These are phyloP conservation scores for Sebastes oblongus DNA, from an alignment of 2,797 vertebrate genomes.

Conservation along the genomic window DNA sequence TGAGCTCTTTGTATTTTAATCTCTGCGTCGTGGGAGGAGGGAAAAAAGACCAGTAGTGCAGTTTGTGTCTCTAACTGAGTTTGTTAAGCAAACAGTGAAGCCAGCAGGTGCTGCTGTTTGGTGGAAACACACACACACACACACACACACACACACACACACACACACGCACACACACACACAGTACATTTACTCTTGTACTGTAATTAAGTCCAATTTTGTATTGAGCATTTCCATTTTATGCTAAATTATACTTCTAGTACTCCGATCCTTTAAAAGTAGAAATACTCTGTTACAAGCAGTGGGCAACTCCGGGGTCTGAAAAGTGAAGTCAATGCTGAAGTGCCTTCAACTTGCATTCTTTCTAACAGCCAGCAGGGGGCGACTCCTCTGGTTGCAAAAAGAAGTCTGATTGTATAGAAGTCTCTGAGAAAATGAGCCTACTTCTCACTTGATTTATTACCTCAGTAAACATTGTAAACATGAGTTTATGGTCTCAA, in stretches of 20 bases:
- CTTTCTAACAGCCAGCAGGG: too few relatives aligned
- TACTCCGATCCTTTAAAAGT: not conserved
- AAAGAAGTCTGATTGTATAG: too few relatives aligned
- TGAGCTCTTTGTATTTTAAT: slow-evolving; percentile 74
- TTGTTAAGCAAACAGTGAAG: not conserved
- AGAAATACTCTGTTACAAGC: not conserved
- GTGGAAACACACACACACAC: too few relatives aligned
- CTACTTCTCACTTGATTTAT: too few relatives aligned
- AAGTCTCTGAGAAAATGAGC: too few relatives aligned
- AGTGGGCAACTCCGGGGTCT: not conserved
- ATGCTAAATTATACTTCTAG: not conserved
- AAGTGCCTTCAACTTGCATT: too few relatives aligned
- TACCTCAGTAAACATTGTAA: too few relatives aligned
- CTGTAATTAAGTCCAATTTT: not conserved
- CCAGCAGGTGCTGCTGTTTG: slow-evolving; percentile 31
- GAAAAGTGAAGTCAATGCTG: accelerated
- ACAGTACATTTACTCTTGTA: not conserved
- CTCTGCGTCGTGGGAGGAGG: slow-evolving; percentile 7
- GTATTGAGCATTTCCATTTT: not conserved
- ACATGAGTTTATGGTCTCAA: too few relatives aligned
- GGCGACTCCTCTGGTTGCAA: too few relatives aligned
- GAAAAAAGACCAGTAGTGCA: not conserved
- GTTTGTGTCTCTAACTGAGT: not conserved
- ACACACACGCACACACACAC: too few relatives aligned
- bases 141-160: too few relatives aligned